A percentile compares a stretch with the other conserved stretches of the same genome.
Evolutionary conservation across 30 jellyfish, hydroid and myxozoan genomes (phyloP).

Genomic region (Aurelia coerulea): DNA sequence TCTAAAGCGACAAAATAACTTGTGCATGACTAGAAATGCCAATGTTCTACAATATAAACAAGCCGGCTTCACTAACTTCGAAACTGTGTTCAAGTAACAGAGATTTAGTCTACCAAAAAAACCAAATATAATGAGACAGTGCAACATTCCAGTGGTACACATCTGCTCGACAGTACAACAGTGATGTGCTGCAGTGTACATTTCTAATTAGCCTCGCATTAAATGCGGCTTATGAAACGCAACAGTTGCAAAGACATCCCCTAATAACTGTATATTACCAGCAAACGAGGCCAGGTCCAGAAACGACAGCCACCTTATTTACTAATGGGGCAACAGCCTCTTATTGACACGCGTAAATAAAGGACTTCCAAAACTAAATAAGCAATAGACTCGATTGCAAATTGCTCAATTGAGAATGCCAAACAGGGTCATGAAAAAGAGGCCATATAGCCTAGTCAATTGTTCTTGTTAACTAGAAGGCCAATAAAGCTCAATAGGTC

Average conservation of each 20-base stretch:
- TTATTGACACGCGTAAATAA: conserved; percentile 26
- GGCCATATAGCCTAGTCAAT: conserved; percentile 33
- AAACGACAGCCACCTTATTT: neutral
- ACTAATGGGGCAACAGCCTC: conserved; percentile 5
- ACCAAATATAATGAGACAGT: no score
- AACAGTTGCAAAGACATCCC: neutral
- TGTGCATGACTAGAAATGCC: no score
- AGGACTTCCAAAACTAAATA: neutral
- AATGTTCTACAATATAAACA: no score
- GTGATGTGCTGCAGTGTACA: no score
- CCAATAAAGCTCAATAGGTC: conserved; percentile 72
- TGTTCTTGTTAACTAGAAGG: conserved; percentile 58
- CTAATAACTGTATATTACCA: neutral
- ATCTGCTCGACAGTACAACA: no score
- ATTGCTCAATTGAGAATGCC: conserved; percentile 33
- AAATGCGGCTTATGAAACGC: neutral
- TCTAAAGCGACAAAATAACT: no score
- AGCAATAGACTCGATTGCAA: conserved; percentile 56
- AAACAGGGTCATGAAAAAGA: conserved; percentile 56
- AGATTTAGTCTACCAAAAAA: no score
- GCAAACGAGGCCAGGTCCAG: neutral
- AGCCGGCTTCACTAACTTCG: no score
- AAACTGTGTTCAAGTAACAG: no score
- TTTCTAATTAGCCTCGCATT: no score
- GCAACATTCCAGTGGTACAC: no score